Conservation (phyloP, 1,140 invertebrate genomes). For the Hormaphis cornu region DNA sequence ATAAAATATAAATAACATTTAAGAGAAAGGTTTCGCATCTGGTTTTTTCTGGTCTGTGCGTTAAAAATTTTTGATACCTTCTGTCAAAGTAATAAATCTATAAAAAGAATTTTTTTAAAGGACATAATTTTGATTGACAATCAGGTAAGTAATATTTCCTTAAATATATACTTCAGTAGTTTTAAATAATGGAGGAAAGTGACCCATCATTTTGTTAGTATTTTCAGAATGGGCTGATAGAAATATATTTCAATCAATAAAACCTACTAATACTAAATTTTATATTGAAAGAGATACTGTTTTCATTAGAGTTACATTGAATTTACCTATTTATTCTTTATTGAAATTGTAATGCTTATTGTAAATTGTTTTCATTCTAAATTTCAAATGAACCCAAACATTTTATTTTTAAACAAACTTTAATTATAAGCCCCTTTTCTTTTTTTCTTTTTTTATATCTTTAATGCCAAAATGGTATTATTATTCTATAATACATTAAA, state of each 20-base stretch:
- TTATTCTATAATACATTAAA: too few relatives aligned
- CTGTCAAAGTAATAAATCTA: constrained; percentile 23
- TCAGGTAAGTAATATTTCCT: constrained; percentile 31
- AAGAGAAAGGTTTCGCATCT: constrained; percentile 32
- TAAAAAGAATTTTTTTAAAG: constrained; percentile 19
- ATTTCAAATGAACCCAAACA: too few relatives aligned
- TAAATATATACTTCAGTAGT: constrained; percentile 22
- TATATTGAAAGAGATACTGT: too few relatives aligned
- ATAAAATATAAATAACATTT: constrained; percentile 12
- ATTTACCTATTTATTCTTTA: neutral
- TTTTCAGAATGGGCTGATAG: constrained; percentile 11
- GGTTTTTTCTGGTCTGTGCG: constrained; percentile 28
- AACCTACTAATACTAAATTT: neutral
- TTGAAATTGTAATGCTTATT: neutral
- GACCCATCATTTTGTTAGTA: constrained; percentile 29
- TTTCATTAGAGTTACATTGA: too few relatives aligned
- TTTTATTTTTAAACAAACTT: too few relatives aligned
- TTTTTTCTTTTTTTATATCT: too few relatives aligned
- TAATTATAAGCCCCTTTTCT: too few relatives aligned
- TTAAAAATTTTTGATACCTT: constrained; percentile 21
- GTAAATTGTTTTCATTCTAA: too few relatives aligned
- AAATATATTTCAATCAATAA: neutral
- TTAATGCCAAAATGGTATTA: too few relatives aligned
- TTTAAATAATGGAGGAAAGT: constrained; percentile 30
- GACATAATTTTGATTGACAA: constrained; percentile 28